A percentile compares a stretch with the other conserved stretches of the same genome.
Conservation (phyloP, 2,888 invertebrate species). For the Troides aeacus region DNA sequence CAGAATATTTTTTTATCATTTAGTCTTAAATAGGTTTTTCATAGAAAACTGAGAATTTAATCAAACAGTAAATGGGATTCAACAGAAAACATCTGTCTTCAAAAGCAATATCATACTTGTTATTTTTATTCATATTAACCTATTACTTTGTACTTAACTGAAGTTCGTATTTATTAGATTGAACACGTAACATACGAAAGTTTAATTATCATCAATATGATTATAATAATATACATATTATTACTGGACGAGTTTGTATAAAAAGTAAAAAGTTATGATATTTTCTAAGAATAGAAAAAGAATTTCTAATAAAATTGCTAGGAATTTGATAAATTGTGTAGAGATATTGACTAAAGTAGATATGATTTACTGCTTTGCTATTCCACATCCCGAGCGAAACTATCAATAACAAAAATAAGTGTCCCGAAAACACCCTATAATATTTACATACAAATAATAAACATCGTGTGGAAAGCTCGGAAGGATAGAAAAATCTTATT, state of each 20-base stretch:
- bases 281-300: background rate
- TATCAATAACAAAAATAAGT: constrained; percentile 30
- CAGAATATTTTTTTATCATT: background rate
- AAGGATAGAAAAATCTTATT: constrained; percentile 43
- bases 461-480: constrained; percentile 24
- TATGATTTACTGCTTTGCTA: constrained; percentile 20
- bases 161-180: no score
- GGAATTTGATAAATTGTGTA: background rate
- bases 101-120: no score
- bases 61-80: no score
- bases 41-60: no score
- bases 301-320: background rate
- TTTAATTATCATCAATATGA: no score
- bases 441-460: constrained; percentile 31
- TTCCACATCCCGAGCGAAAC: constrained; percentile 15
- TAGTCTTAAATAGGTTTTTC: no score
- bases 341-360: constrained; percentile 12
- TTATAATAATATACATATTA: no score
- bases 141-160: no score
- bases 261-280: background rate
- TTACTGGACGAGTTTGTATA: no score
- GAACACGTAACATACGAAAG: no score
- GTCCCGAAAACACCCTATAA: constrained; percentile 29
- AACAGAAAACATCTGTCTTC: no score
- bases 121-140: no score